Evolutionary conservation across 2,797 vertebrate species (phyloP), one percentile per base, ranked within the genome.

Genomic region (Cuculus canorus): DNA sequence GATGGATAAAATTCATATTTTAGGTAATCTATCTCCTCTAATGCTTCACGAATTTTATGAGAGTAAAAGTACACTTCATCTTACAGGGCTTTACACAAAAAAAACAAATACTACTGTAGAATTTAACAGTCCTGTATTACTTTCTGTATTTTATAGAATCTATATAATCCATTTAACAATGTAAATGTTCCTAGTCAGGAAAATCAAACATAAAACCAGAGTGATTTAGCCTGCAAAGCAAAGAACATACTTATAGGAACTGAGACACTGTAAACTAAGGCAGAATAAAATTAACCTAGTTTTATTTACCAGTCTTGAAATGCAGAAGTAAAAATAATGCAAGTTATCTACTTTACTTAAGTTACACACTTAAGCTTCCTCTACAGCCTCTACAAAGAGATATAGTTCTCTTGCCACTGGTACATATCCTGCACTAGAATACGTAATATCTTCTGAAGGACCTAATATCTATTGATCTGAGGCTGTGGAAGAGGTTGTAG

Each of bases 91-190:
- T 70, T 41, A 30, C 43, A 59, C 78, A 65, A 18, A 5, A 10
- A 7, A 35, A 72, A 3, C 15, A 60, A 0, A 50, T 50, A 27
- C 50, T 9, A 76, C 59, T 82, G 37, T 66, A 94, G 91, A 81
- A 96, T 95, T 97, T 94, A 93, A 75, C 71, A 92, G 69, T 57
- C 83, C 72, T 73, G 61, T 41, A 75, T 80, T 86, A 19, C 2
- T 65, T 84, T 88, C 37, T 80, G 7, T 90, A 45, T 92, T 96
- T 95, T 82, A 93, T 71, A 87, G 63, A 80, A 92, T 32, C 13
- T 61, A 17, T 80, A 16, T 83, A 12, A 96, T 50, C 76, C 35
- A 43, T 89, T 93, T 92, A 96, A 93, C 21, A 86, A 85, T 47
- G 50, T 82, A 91, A 57, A 56, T 7, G 41, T 53, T 22, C 24